Conservation (phyloP, 2,888 invertebrate species). For the Polydrusus pterygomalis region DNA sequence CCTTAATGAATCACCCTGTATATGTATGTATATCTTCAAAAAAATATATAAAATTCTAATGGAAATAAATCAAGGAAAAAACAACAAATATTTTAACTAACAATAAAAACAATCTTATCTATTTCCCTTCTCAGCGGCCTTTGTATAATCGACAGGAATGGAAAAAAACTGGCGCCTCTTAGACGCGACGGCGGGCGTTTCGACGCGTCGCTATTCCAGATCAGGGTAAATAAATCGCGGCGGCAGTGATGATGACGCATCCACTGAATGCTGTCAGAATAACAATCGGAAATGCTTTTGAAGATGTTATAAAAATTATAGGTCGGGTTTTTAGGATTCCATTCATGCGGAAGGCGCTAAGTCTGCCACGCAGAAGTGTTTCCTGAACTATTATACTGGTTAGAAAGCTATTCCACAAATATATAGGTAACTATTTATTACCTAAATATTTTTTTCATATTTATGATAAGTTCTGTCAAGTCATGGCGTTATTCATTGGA, state of each 20-base stretch:
- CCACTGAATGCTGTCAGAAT: slow-evolving; percentile 7
- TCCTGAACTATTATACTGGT: no score
- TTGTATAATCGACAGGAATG: slow-evolving; percentile 38
- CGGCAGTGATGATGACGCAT: slow-evolving; percentile 43
- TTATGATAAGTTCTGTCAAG: no score
- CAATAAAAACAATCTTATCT: neutral
- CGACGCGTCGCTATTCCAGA: slow-evolving; percentile 41
- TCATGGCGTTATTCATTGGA: no score
- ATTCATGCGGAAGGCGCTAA: no score
- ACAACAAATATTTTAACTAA: neutral
- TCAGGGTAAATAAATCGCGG: slow-evolving; percentile 32
- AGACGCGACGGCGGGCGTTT: slow-evolving; percentile 39
- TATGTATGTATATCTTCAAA: no score
- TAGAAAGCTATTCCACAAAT: no score
- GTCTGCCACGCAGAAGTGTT: no score
- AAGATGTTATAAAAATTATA: no score
- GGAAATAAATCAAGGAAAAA: neutral
- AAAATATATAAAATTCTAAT: neutral
- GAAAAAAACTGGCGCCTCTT: slow-evolving; percentile 33
- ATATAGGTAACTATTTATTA: no score
- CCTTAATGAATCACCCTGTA: no score
- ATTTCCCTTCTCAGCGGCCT: slow-evolving; percentile 3
- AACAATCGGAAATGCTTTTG: neutral
- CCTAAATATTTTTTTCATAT: no score
- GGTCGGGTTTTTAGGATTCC: no score